These are phyloP conservation scores for Carcinoscorpius rotundicauda DNA, from an alignment of 1,140 invertebrate genomes.

Conservation along the genomic window DNA sequence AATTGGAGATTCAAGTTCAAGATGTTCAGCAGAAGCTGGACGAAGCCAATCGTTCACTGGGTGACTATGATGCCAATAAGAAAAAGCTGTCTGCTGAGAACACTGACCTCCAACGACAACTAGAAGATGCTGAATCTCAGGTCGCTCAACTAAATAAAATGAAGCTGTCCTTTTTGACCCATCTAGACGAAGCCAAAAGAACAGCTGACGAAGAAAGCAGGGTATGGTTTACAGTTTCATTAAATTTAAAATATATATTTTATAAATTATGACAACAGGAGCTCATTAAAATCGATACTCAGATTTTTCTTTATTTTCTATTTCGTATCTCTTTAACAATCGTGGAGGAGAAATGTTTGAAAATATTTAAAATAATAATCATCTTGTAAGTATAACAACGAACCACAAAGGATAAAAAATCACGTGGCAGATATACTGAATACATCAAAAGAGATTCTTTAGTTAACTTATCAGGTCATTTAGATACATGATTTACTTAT, in stretches of 20 bases:
- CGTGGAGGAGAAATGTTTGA: neutral
- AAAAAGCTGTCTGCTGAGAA: conserved; percentile 95
- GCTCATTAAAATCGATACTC: neutral
- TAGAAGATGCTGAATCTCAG: conserved; percentile 96
- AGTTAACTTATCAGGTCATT: too few species aligned
- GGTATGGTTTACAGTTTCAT: conserved; percentile 27
- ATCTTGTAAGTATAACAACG: neutral
- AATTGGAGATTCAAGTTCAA: conserved; percentile 84
- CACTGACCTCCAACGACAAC: conserved; percentile 79
- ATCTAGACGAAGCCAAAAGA: conserved; percentile 94
- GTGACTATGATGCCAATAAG: conserved; percentile 90
- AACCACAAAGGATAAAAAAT: neutral
- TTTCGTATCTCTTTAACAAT: neutral
- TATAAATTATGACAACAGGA: too few species aligned
- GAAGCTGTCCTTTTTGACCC: conserved; percentile 85
- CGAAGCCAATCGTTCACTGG: conserved; percentile 84
- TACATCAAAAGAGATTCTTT: too few species aligned
- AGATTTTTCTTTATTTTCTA: conserved; percentile 4
- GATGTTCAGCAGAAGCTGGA: conserved; percentile 92
- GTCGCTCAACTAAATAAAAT: conserved; percentile 92
- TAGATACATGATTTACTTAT: too few species aligned
- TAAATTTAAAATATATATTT: neutral
- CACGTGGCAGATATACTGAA: too few species aligned
- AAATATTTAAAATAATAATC: conserved; percentile 1
- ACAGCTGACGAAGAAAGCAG: conserved; percentile 91